Conservation (phyloP, 1,140 invertebrate species). For the Tyrophagus putrescentiae region DNA sequence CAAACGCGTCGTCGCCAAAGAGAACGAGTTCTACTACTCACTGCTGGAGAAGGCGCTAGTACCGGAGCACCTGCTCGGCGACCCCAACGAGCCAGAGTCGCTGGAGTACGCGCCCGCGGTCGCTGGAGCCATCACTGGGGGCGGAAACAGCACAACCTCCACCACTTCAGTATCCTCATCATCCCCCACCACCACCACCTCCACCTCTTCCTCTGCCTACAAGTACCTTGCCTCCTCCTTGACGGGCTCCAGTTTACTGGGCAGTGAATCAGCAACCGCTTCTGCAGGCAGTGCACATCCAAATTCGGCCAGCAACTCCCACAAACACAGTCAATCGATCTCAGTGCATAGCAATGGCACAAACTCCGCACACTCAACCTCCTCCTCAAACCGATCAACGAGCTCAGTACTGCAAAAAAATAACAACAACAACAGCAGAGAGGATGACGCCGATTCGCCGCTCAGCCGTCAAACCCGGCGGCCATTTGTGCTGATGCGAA, state of each 20-base stretch:
- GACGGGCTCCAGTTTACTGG: too few species aligned
- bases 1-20: slow-evolving; percentile 80
- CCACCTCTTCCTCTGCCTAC: neutral
- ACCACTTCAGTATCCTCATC: slow-evolving; percentile 10
- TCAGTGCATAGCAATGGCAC: slow-evolving; percentile 3
- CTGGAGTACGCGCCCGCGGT: too few species aligned
- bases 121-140: too few species aligned
- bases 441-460: neutral
- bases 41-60: slow-evolving; percentile 78
- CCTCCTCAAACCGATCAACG: too few species aligned
- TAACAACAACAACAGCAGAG: too few species aligned
- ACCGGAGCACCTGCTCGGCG: slow-evolving; percentile 25
- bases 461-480: neutral
- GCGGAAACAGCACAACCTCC: too few species aligned
- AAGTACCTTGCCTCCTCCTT: neutral
- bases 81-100: too few species aligned
- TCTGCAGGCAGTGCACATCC: too few species aligned
- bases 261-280: too few species aligned
- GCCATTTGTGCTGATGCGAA: too few species aligned
- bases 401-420: too few species aligned
- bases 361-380: too few species aligned
- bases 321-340: neutral
- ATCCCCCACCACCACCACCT: slow-evolving; percentile 5
- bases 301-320: neutral
- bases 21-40: slow-evolving; percentile 90